phyloP scores from a whole-genome alignment of 2,888 invertebrate genomes.

The Agrochola lychnidis region DNA sequence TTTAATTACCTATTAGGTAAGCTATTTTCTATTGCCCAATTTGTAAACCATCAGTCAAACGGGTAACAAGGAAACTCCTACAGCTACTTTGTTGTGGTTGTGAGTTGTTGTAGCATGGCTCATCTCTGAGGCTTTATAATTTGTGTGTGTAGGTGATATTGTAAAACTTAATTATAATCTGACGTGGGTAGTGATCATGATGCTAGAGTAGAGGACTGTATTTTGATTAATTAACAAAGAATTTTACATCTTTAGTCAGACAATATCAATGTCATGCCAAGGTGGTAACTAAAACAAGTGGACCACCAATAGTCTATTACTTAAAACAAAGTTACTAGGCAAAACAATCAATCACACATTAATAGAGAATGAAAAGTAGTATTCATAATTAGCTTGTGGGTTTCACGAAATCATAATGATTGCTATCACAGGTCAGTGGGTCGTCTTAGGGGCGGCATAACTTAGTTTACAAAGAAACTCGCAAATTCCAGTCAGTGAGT shows the following conservation, averaged over 20 bases:
- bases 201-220: neutral
- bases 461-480: conserved; percentile 2
- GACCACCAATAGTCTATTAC: too few relatives aligned
- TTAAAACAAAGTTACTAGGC: too few relatives aligned
- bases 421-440: too few relatives aligned
- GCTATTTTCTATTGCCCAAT: too few relatives aligned
- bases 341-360: neutral
- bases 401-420: neutral
- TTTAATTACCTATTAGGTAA: too few relatives aligned
- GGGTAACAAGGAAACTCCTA: neutral
- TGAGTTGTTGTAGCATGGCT: neutral
- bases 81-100: neutral
- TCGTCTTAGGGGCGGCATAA: too few relatives aligned
- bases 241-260: neutral
- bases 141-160: neutral
- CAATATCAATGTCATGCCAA: neutral
- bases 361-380: neutral
- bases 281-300: neutral
- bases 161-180: neutral
- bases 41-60: too few relatives aligned
- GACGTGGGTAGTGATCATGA: too few relatives aligned
- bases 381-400: neutral
- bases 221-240: neutral
- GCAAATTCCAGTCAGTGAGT: conserved; percentile 3
- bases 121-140: neutral